Conservation (phyloP, 2,888 invertebrate species). For the Odontomyia ornata region DNA sequence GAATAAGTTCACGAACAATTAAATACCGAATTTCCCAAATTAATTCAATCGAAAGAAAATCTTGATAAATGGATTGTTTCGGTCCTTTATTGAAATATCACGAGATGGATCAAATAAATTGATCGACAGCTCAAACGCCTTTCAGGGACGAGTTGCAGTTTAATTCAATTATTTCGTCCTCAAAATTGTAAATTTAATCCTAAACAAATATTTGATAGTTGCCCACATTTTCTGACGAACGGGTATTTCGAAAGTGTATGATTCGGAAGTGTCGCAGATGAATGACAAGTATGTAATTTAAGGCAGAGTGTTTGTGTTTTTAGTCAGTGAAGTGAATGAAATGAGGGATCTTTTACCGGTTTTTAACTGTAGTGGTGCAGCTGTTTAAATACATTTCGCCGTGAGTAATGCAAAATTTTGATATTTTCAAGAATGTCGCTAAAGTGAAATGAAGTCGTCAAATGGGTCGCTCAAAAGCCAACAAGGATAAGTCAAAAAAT, state of each 20-base stretch:
- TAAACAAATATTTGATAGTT: conserved; percentile 43
- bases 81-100: conserved; percentile 25
- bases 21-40: conserved; percentile 13
- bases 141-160: neutral
- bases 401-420: conserved; percentile 32
- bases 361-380: neutral
- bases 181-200: conserved; percentile 45
- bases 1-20: conserved; percentile 33
- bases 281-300: neutral
- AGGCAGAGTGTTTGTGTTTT: conserved; percentile 17
- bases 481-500: too few species aligned
- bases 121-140: neutral
- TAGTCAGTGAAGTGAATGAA: neutral
- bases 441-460: too few species aligned
- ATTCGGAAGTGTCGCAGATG: conserved; percentile 11
- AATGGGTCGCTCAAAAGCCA: too few species aligned
- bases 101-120: neutral
- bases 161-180: conserved; percentile 24
- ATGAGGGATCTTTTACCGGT: neutral
- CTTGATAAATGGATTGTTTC: conserved; percentile 43
- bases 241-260: neutral
- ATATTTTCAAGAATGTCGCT: too few species aligned
- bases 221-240: conserved; percentile 25
- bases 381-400: conserved; percentile 40
- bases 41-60: conserved; percentile 36